phyloP scores from a whole-genome alignment of 64 coral and sea anemone species.

The Pachyseris speciosa region DNA sequence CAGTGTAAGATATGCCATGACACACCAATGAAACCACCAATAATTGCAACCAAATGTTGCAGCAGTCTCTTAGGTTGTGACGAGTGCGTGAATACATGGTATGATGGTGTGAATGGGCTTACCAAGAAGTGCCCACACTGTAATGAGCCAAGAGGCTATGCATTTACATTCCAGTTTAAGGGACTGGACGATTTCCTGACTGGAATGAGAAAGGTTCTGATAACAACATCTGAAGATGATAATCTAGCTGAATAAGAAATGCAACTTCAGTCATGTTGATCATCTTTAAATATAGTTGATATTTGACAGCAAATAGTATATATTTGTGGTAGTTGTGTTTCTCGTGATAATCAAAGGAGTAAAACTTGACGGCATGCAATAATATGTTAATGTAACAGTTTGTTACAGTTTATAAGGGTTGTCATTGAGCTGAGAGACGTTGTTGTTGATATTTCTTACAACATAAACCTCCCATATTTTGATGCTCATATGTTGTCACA shows the following conservation, averaged over 20 bases:
- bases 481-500: not conserved
- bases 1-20: conserved; percentile 31
- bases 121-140: conserved; percentile 73
- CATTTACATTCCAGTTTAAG: conserved; percentile 64
- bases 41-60: conserved; percentile 59
- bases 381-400: not conserved
- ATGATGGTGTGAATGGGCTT: conserved; percentile 64
- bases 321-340: not conserved
- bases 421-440: not conserved
- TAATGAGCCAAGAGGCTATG: conserved; percentile 63
- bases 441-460: not conserved
- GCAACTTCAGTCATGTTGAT: not conserved
- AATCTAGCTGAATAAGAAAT: not conserved
- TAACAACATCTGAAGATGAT: not conserved
- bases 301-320: not conserved
- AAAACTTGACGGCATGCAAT: not conserved
- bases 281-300: not conserved
- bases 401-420: not conserved
- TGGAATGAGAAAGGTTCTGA: conserved; percentile 32
- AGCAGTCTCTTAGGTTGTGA: conserved; percentile 1
- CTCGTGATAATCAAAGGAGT: not conserved
- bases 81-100: conserved; percentile 55
- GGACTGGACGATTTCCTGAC: conserved; percentile 65
- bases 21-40: conserved; percentile 31
- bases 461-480: not conserved